phyloP scores from a whole-genome alignment of 2,888 invertebrate species.

The Netelia fuscicornis region DNA sequence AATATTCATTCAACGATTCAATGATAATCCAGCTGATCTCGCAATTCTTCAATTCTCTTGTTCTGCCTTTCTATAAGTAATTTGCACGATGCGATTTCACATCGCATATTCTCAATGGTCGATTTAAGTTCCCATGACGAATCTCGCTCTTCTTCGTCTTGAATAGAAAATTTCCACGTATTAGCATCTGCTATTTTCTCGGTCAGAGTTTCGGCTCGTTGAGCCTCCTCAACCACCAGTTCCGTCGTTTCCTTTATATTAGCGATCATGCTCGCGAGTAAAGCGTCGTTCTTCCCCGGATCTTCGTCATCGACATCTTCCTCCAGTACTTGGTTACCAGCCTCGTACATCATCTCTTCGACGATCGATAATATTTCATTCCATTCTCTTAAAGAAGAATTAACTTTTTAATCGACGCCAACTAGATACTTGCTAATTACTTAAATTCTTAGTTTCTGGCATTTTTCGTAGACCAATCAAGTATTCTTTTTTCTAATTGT shows the following conservation, averaged over 20 bases:
- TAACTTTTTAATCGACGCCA: not conserved
- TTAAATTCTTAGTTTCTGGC: too few species aligned
- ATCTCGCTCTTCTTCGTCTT: constrained; percentile 62
- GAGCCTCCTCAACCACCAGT: constrained; percentile 71
- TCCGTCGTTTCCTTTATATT: constrained; percentile 72
- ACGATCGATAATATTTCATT: constrained; percentile 72
- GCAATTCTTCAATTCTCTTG: constrained; percentile 68
- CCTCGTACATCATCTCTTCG: constrained; percentile 73
- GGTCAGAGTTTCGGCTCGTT: constrained; percentile 65
- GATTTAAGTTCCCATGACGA: constrained; percentile 72
- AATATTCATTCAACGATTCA: constrained; percentile 51
- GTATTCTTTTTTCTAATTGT: too few species aligned
- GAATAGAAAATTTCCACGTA: constrained; percentile 65
- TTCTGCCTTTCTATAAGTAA: constrained; percentile 68
- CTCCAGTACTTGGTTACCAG: constrained; percentile 59
- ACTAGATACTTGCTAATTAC: not conserved
- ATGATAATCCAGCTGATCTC: constrained; percentile 52
- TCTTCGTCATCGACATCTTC: constrained; percentile 39
- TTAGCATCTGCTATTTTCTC: constrained; percentile 70
- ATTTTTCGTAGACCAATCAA: too few species aligned
- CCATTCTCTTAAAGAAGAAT: constrained; percentile 67
- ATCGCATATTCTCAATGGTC: constrained; percentile 67
- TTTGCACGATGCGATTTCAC: constrained; percentile 68
- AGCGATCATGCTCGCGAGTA: constrained; percentile 67
- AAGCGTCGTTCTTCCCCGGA: constrained; percentile 62